phyloP scores from a whole-genome alignment of 2,888 invertebrate genomes.

The Dynastes hyllus region DNA sequence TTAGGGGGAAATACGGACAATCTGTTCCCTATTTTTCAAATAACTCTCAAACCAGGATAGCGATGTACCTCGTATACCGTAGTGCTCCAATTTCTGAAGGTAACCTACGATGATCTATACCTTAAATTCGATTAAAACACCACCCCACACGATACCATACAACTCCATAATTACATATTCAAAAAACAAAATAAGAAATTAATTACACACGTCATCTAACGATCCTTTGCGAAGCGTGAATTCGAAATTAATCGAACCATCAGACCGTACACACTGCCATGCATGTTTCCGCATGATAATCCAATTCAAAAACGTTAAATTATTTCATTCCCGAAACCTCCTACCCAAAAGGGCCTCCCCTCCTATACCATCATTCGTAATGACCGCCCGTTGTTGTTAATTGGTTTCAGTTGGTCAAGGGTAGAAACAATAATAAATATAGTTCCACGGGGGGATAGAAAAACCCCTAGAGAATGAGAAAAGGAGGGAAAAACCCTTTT shows the following conservation, averaged over 20 bases:
- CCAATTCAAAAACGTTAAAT: slow-evolving; percentile 17
- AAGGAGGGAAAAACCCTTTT: neutral
- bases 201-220: slow-evolving; percentile 43
- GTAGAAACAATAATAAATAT: slow-evolving; percentile 48
- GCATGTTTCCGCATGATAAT: slow-evolving; percentile 12
- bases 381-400: slow-evolving; percentile 25
- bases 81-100: too few species aligned
- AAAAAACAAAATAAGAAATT: slow-evolving; percentile 29
- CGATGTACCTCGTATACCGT: too few species aligned
- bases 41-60: too few species aligned
- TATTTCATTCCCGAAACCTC: neutral
- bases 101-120: too few species aligned
- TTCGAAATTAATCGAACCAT: slow-evolving; percentile 22
- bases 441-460: slow-evolving; percentile 35
- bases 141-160: too few species aligned
- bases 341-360: too few species aligned
- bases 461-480: neutral
- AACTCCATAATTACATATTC: neutral
- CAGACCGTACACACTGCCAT: neutral
- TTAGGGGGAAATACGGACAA: too few species aligned
- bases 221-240: slow-evolving; percentile 38
- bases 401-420: slow-evolving; percentile 48
- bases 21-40: too few species aligned
- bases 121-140: too few species aligned
- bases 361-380: too few species aligned